phyloP scores from a whole-genome alignment of 2,797 vertebrate species.

The Myotis vivesi region DNA sequence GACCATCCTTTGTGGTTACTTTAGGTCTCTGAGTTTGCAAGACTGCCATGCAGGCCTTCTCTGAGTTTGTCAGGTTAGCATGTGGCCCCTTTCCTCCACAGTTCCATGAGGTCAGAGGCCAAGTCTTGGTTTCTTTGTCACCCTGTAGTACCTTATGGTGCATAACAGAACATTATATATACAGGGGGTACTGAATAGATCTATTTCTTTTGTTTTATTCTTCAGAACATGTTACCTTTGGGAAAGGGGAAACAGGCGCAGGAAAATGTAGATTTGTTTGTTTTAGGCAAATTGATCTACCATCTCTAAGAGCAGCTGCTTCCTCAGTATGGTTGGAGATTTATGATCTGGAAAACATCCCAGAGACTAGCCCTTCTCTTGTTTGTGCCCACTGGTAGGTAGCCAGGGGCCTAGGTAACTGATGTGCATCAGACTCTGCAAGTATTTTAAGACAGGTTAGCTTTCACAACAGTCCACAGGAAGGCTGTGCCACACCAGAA shows the following conservation, averaged over 20 bases:
- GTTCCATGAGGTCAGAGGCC: neutral
- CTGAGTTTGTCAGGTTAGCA: no score
- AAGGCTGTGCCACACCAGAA: neutral
- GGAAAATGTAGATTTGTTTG: neutral
- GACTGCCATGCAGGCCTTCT: no score
- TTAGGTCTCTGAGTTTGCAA: no score
- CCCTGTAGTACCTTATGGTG: neutral
- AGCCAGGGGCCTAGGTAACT: neutral
- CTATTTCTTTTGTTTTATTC: neutral
- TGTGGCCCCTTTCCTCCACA: no score
- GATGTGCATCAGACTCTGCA: neutral
- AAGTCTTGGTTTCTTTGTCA: neutral
- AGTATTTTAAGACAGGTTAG: neutral
- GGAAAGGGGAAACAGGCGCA: neutral
- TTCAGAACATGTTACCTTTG: neutral
- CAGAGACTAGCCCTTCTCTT: conserved; percentile 9
- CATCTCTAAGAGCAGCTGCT: conserved; percentile 1
- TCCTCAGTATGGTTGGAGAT: neutral
- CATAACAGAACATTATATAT: neutral
- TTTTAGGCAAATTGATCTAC: conserved; percentile 31
- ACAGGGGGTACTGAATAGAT: neutral
- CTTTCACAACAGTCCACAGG: neutral
- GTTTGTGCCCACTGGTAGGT: neutral
- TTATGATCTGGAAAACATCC: conserved; percentile 28
- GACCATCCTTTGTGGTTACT: no score